Base-by-base conservation (phyloP, 1,140 invertebrate species). In the Aphidius gifuensis region DNA sequence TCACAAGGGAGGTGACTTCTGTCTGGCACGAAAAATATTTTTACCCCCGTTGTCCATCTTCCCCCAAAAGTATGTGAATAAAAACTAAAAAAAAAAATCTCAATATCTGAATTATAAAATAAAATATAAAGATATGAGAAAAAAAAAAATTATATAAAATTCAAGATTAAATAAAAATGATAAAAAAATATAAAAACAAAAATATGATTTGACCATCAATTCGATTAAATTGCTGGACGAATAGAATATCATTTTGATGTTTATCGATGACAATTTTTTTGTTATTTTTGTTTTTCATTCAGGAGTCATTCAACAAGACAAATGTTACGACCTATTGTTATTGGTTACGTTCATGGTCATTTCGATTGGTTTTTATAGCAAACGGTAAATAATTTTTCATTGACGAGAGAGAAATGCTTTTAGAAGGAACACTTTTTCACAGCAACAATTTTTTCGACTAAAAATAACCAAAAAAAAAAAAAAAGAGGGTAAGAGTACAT, bases 1-100 rank as follows among this genome's bases (percentile, higher is more conserved):
- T 79, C 77, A 77, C 71, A 71, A 73, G 70, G 64, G 68, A 65
- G 66, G 62, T 62, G 66, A 60, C 47, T 64, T 58, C 56, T 54
- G 43, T 53, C 48, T 64, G 47, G 16, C 40, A 54, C 59, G 42
- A n/a, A 53, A 61, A 65, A 60, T 60, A 50, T 55, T 65, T 48
- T 23, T 16, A 49, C 23, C 23, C 23, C 59, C 23, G 44, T 38
- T 63, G 40, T 51, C 40, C 58, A 50, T 38, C 42, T 38, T 55
- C 2, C 53, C 9, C 9, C 40, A 43, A 16, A 32, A 48, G 57
- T 44, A 7, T 44, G 23, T 32, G 23, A 32, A 32, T 32, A 32
- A 44, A 44, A 44, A 9, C 43, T 6, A 11, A 44, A 2, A 44
- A 2, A 7, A 8, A 44, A 44, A 44, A 44, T 7, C 50, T 7